Base-by-base conservation (phyloP, 2,113 vertebrate genomes). In the Barbus barbus region DNA sequence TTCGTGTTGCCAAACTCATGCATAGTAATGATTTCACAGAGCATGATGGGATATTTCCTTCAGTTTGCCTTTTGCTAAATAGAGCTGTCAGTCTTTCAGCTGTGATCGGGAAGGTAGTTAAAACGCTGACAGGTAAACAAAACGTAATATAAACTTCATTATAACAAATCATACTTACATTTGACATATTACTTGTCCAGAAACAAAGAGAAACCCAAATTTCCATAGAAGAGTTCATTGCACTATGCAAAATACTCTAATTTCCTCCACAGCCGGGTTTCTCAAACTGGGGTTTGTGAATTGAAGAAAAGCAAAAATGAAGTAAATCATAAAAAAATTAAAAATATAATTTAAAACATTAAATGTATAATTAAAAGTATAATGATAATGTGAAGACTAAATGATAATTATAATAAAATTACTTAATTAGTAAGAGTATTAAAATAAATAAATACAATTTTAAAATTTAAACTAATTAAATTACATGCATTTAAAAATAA, bases 31-130 rank as follows among this genome's bases (percentile, higher is more conserved):
- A 69, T 6, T 33, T 71, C 67, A 12, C 9, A 71, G 69, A 14
- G 69, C 69, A 72, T 72, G 69, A 72, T 72, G 69, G 69, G 69
- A 72, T 41, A 3, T 71, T n/a, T 2, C 36, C 33, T n/a, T 71
- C 33, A 71, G 6, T 71, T 22, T 38, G 9, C 18, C 67, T 71
- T 38, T 6, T 3, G 67, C 36, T 71, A 71, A 71, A 71, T n/a
- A 12, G 67, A 71, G 67, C 67, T 12, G 67, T 71, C 36, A 71
- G 20, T 71, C 67, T 41, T 20, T 22, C 6, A 20, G 28, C 28
- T 33, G 28, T 67, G 31, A 33, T 67, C 7, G 16, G 28, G 63
- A 33, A 20, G 63, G 16, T 9, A 0, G 61, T 65, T 33, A 33
- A 61, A 65, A 13, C 14, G 12, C 41, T 11, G 11, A 9, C 41